Percentiles rank a stretch among this genome's conserved stretches.
These are phyloP conservation scores for Siniperca scherzeri DNA, from an alignment of 2,797 vertebrate species.

Conservation along the genomic window DNA sequence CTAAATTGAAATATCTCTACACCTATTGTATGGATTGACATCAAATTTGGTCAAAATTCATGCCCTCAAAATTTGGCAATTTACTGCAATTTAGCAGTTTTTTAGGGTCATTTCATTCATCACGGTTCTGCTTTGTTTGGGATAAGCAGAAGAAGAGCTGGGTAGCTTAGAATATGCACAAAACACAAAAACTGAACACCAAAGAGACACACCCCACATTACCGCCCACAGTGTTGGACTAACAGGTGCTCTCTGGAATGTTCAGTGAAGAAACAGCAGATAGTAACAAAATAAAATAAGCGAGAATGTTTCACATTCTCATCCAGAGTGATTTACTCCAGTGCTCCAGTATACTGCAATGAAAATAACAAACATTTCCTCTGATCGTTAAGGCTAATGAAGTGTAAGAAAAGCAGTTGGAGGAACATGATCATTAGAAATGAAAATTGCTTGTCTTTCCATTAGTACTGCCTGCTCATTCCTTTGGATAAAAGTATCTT, in stretches of 20 bases:
- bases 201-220: not conserved
- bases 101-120: not conserved
- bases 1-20: too few species aligned
- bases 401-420: not conserved
- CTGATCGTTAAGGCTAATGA: conserved; percentile 32
- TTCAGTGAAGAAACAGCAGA: not conserved
- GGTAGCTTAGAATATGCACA: not conserved
- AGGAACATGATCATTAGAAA: conserved; percentile 6
- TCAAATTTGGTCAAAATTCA: too few species aligned
- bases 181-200: not conserved
- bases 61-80: too few species aligned
- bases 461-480: conserved; percentile 9
- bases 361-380: not conserved
- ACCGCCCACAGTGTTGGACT: not conserved
- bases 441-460: conserved; percentile 3
- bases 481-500: conserved; percentile 21
- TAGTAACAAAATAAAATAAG: not conserved
- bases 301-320: not conserved
- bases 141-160: not conserved
- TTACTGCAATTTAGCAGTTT: not conserved
- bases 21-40: too few species aligned
- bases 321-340: not conserved
- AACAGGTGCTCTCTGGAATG: not conserved
- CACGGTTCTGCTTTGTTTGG: too few species aligned
- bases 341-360: not conserved